Evolutionary conservation across 2,113 vertebrate species (phyloP), one percentile per base, ranked within the genome.

Genomic region (Cinclus cinclus): DNA sequence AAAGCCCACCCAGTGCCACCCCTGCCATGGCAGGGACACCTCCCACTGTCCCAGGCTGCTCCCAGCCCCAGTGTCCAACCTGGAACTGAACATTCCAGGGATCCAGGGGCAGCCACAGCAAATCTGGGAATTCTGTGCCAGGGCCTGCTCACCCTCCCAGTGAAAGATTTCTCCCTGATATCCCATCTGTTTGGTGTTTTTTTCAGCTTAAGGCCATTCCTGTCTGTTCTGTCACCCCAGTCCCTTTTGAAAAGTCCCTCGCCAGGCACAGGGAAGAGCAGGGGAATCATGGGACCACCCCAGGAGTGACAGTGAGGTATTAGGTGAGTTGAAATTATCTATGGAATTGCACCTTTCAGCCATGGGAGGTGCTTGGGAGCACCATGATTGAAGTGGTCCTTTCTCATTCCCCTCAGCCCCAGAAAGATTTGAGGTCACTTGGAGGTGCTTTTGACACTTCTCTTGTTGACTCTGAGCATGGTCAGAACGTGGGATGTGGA

Each of bases 1-100:
- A 59, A 65, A 81, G 2, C 0, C 0, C 11, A 37, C 0, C 76
- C 50, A 18, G 7, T 35, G 0, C 25, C 35, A 41, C 3, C 56
- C 28, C 49, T 5, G 65, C 65, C 56, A 21, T 22, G 58, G n/a
- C 74, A 79, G 67, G 76, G 67, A 73, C 67, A 42, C 17, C 35
- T 88, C 0, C 59, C 86, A 28, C 37, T 27, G 50, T 27, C 3
- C 65, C 75, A 63, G 56, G 64, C 10, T 69, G 65, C 47, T 78
- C 74, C 74, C 64, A 75, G 13, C 33, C 64, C 56, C 65, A 44
- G 0, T 27, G 5, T 18, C 85, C 75, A 64, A 0, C 50, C 64
- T 78, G 14, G 76, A 67, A 47, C 46, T 47, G 46, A 47, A 4
- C 67, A 71, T 50, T 71, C 35, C 76, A 65, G 58, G 76, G 67